Evolutionary conservation across 2,888 invertebrate species (phyloP), one percentile per base, ranked within the genome.

Genomic region (Aphrophora alni): DNA sequence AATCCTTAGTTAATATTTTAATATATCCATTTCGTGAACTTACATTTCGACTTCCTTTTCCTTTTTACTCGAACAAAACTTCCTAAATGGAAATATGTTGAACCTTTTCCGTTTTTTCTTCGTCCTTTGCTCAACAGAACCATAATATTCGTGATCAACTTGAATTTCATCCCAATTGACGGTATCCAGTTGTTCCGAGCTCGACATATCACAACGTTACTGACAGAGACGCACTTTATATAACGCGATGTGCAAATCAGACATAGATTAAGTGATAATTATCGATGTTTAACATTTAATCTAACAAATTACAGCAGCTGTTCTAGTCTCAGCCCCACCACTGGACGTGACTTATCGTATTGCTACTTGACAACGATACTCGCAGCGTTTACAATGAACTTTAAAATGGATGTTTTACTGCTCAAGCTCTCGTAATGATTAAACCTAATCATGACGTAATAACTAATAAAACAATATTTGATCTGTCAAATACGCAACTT

Each of bases 231-330:
- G 21, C n/a, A 59, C 59, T 59, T 59, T 59, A 59, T 14, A 14
- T 21, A 59, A 59, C 21, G n/a, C 44, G 44, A 44, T 44, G 44
- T 44, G 59, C 59, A 59, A 59, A 59, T 59, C 59, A 59, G 21
- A 21, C 59, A 21, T 21, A 59, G 59, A 59, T 59, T 59, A 59
- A 21, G 21, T 21, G 59, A 59, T 59, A 59, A 59, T 59, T 59
- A 59, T 59, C 59, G 59, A 59, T 59, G 59, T 59, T 59, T 59
- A 59, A 59, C 59, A 59, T 59, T n/a, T 59, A 59, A 59, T 59
- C 59, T 59, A 14, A 59, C 59, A 59, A 59, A 59, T 59, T 59
- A 21, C n/a, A 3, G 21, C 59, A 59, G 59, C 59, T 59, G 59
- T 21, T 7, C 59, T n/a, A n/a, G 59, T 21, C 59, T 59, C 59